Evolutionary conservation across 2,888 invertebrate genomes (phyloP).

Genomic region (Erebia ligea): DNA sequence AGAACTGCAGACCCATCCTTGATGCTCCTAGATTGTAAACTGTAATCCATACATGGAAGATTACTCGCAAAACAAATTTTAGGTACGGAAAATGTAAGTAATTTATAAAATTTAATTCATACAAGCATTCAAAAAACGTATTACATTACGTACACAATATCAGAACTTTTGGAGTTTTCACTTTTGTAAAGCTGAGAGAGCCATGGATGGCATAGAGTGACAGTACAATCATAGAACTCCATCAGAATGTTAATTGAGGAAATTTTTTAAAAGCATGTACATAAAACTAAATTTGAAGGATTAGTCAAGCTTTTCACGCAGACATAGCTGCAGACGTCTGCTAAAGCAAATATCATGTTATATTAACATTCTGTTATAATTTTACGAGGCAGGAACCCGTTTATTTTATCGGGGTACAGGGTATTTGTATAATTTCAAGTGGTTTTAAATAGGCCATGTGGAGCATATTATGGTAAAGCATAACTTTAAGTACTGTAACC

Average conservation of each 20-base stretch:
- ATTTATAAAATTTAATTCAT: too few species aligned
- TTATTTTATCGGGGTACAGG: constrained; percentile 47
- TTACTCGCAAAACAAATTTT: too few species aligned
- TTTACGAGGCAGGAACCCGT: constrained; percentile 14
- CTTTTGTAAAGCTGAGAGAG: background rate
- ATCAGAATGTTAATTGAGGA: background rate
- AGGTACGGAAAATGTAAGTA: too few species aligned
- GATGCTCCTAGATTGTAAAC: too few species aligned
- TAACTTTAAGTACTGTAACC: constrained; percentile 51
- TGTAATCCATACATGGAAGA: too few species aligned
- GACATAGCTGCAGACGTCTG: background rate
- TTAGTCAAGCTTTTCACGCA: background rate
- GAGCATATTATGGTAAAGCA: constrained; percentile 60
- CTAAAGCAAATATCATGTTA: background rate
- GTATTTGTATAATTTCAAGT: constrained; percentile 59
- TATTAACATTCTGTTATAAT: constrained; percentile 16
- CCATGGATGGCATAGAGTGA: background rate
- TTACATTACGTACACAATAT: too few species aligned
- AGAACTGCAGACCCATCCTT: too few species aligned
- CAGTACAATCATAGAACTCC: background rate
- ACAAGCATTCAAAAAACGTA: too few species aligned
- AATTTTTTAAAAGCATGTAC: background rate
- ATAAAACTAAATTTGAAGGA: background rate
- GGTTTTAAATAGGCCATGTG: constrained; percentile 61
- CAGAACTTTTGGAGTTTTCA: background rate